phyloP scores from a whole-genome alignment of 2,888 invertebrate genomes.

The Pterobdella sp. region DNA sequence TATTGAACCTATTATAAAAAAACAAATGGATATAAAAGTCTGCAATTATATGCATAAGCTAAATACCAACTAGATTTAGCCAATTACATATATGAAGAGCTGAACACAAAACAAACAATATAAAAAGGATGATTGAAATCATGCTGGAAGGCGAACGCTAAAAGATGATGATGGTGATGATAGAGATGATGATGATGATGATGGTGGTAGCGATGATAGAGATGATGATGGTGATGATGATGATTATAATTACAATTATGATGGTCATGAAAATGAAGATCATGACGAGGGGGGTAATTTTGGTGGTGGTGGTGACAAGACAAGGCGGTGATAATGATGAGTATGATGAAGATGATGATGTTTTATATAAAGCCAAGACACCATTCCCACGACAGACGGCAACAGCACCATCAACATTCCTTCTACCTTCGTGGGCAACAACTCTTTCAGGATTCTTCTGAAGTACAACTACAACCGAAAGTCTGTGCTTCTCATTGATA shows the following conservation, averaged over 20 bases:
- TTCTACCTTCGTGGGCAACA: conserved; percentile 21
- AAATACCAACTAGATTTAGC: too few relatives aligned
- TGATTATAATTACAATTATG: conserved; percentile 9
- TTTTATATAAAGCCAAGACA: neutral
- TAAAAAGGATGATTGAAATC: too few relatives aligned
- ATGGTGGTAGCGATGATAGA: neutral
- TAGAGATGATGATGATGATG: conserved; percentile 2
- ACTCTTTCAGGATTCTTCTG: neutral
- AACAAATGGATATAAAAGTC: too few relatives aligned
- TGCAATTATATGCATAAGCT: too few relatives aligned
- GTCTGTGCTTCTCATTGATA: conserved; percentile 1
- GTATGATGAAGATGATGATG: conserved; percentile 7
- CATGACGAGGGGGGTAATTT: conserved; percentile 5
- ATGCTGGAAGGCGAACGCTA: too few relatives aligned
- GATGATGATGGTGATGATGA: conserved; percentile 16
- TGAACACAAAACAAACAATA: too few relatives aligned
- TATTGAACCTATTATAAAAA: too few relatives aligned
- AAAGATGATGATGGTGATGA: conserved; percentile 1
- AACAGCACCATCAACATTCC: conserved; percentile 10
- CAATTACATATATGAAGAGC: too few relatives aligned
- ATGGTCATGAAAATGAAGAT: conserved; percentile 12
- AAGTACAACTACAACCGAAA: neutral
- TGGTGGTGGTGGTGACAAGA: conserved; percentile 11
- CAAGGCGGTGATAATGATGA: conserved; percentile 1
- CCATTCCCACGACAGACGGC: neutral